Evolutionary conservation across 2,113 vertebrate genomes (phyloP), one percentile per base, ranked within the genome.

Genomic region (Phycodurus eques): DNA sequence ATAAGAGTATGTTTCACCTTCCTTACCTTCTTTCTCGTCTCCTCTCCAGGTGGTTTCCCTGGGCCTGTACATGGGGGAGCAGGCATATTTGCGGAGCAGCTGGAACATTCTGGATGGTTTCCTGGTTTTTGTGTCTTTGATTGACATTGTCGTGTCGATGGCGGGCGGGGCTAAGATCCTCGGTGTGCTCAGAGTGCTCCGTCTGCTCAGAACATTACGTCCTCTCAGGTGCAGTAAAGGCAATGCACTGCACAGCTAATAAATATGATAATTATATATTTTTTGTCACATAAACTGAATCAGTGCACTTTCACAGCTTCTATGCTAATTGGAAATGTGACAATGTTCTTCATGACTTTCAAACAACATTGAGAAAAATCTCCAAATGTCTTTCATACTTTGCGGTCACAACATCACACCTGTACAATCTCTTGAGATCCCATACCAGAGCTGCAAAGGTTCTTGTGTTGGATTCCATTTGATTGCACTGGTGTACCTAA

Each of bases 31-130:
- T 53, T 54, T 69, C 19, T 39, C 14, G 62, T 70, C 27, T 54
- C 47, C 0, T 51, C 11, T 15, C 46, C 85, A 99, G 97, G 96
- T 99, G 88, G 96, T 98, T 71, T 98, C 97, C 1, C 93, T 99
- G 89, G 97, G 97, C 53, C 86, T 99, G 63, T 98, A 98, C 85
- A 85, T 98, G 47, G 98, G 98, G 0, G 94, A 97, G 35, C 94
- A 98, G 85, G 94, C 98, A 0, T 99, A 99, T 76, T 91, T 99
- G 75, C 94, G 96, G 56, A 99, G 98, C 90, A 99, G 97, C 74
- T 99, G 98, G 98, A 99, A 99, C 12, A 88, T 99, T 72, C 91
- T 99, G 83, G 98, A 99, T 42, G 96, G 98, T 70, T 98, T 99
- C 87, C 93, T 99, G 66, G 98, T 99, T 80, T 97, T 99, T 0